A percentile compares a stretch with the other conserved stretches of the same genome.
These are phyloP conservation scores for Cyanoderma ruficeps DNA, from an alignment of 2,113 vertebrate genomes.

Conservation along the genomic window DNA sequence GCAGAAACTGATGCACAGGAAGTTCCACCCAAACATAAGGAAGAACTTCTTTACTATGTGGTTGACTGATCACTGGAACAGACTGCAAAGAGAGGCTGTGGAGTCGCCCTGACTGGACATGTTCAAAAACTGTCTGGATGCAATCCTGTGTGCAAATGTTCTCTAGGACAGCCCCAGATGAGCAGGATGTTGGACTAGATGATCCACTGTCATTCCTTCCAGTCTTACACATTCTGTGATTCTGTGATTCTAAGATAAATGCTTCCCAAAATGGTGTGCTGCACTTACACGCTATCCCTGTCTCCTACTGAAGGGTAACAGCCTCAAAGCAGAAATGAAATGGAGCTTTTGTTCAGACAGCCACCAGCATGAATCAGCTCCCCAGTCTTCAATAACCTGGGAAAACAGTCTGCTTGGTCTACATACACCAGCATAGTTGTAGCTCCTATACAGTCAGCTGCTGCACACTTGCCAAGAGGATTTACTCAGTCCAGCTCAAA, in stretches of 20 bases:
- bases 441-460: neutral
- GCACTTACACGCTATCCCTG: rapidly evolving
- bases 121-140: neutral
- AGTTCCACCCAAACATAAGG: neutral
- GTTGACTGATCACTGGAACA: neutral
- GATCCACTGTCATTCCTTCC: neutral
- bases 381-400: neutral
- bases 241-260: neutral
- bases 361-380: neutral
- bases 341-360: neutral
- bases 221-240: too few relatives aligned
- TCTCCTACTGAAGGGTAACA: neutral
- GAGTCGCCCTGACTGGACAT: neutral
- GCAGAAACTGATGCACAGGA: neutral
- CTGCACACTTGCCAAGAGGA: neutral
- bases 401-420: neutral
- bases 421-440: neutral
- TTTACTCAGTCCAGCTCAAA: neutral
- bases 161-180: neutral
- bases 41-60: neutral
- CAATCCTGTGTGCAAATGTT: too few relatives aligned
- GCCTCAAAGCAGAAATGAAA: neutral
- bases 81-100: neutral
- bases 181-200: neutral
- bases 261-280: neutral